Conservation (phyloP, 1,140 invertebrate species). For the Drosophila parabipectinata region DNA sequence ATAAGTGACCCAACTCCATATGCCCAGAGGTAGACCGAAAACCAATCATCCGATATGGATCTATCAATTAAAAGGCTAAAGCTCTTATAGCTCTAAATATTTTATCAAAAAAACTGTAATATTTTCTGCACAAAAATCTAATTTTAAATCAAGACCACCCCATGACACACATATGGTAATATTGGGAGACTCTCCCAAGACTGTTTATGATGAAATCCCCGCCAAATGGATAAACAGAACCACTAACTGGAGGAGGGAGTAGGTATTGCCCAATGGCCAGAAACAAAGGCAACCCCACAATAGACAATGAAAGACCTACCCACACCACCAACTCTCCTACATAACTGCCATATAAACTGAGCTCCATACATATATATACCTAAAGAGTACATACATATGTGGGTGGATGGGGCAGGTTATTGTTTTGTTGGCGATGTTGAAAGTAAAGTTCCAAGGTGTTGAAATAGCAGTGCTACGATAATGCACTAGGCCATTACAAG, state of each 20-base stretch:
- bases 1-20: slow-evolving; percentile 31
- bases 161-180: slow-evolving; percentile 38
- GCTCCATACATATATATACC: slow-evolving; percentile 1
- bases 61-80: slow-evolving; percentile 68
- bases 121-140: slow-evolving; percentile 1
- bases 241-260: slow-evolving; percentile 29
- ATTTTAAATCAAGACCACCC: not conserved
- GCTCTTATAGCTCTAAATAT: too few species aligned
- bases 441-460: slow-evolving; percentile 71
- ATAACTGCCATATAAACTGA: slow-evolving; percentile 43
- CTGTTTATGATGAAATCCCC: slow-evolving; percentile 14
- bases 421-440: slow-evolving; percentile 55
- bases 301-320: slow-evolving; percentile 49
- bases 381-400: not conserved
- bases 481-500: slow-evolving; percentile 4
- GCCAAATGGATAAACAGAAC: slow-evolving; percentile 14
- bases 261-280: slow-evolving; percentile 62
- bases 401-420: slow-evolving; percentile 26
- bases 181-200: not conserved
- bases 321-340: slow-evolving; percentile 8
- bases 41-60: slow-evolving; percentile 47
- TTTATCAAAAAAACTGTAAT: not conserved
- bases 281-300: slow-evolving; percentile 51
- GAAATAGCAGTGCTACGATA: slow-evolving; percentile 48
- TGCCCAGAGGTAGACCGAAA: too few species aligned